These are phyloP conservation scores for Aethes cnicana DNA, from an alignment of 2,888 invertebrate genomes.

Conservation along the genomic window DNA sequence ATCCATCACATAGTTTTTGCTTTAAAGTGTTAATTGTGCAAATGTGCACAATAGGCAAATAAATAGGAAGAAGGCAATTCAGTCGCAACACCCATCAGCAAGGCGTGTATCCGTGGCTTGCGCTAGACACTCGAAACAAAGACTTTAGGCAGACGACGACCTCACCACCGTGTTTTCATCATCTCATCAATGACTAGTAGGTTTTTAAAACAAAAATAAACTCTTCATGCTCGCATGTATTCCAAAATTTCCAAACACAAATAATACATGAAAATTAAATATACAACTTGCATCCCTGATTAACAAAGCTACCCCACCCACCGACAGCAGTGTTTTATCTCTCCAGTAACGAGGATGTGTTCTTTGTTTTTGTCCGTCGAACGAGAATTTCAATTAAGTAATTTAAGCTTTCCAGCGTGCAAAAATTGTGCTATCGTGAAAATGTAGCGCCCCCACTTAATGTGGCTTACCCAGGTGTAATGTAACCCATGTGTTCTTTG, in stretches of 20 bases:
- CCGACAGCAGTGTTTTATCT: slow-evolving; percentile 6
- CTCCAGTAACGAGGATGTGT: slow-evolving; percentile 4
- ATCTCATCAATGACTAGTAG: slow-evolving; percentile 54
- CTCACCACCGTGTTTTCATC: slow-evolving; percentile 56
- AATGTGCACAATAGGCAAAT: slow-evolving; percentile 9
- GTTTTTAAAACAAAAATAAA: slow-evolving; percentile 38
- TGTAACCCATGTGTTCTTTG: slow-evolving; percentile 1
- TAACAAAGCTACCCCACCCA: slow-evolving; percentile 6
- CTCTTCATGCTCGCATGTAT: slow-evolving; percentile 18
- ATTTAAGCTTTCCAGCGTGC: slow-evolving; percentile 17
- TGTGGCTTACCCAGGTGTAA: slow-evolving; percentile 7
- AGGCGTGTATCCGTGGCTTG: slow-evolving; percentile 73
- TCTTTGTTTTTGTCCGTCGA: slow-evolving; percentile 6
- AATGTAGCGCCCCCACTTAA: slow-evolving; percentile 10
- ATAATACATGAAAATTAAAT: background rate
- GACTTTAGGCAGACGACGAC: slow-evolving; percentile 51
- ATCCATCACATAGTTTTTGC: background rate
- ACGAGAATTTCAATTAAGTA: slow-evolving; percentile 30
- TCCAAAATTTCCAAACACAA: background rate
- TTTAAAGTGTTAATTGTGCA: slow-evolving; percentile 5
- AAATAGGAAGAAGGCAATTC: slow-evolving; percentile 64
- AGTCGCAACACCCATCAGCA: slow-evolving; percentile 72
- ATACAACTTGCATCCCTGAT: background rate
- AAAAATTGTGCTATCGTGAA: slow-evolving; percentile 23
- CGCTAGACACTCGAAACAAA: slow-evolving; percentile 66